Evolutionary conservation across 1,140 invertebrate genomes (phyloP), one percentile per base, ranked within the genome.

Genomic region (Pseudomyrmex cubaensis): DNA sequence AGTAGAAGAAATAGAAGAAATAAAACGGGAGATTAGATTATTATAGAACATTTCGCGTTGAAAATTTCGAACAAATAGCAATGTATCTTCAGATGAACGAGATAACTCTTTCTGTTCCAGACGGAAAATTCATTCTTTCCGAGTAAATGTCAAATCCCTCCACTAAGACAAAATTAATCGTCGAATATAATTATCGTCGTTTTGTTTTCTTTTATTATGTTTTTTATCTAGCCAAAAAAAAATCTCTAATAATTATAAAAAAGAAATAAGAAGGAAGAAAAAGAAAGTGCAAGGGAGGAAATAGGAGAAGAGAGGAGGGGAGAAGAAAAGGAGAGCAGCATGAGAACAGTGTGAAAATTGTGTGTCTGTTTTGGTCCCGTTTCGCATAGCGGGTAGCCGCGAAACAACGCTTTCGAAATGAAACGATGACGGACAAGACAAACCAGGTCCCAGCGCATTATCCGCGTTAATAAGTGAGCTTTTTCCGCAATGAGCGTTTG

Each of bases 311-410:
- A 76, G 12, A 69, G 76, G 83, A 56, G 63, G 17, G 50, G 59
- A 59, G 46, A 62, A 1, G 50, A 7, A 48, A 54, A 56, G 35
- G 46, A 50, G 63, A 1, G 73, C 0, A 73, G 50, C 69, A 74
- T 88, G 83, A 82, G 59, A 89, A 85, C 63, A 63, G 85, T 72
- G 67, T 82, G 78, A 83, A 83, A 87, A 86, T 87, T 77, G 63
- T 85, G 73, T 85, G 73, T 89, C 84, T 88, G 87, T 86, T 87
- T 94, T 94, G 93, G 94, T 94, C 93, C 94, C 93, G 93, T 93
- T 94, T 92, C 93, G 93, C 92, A 87, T 91, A 86, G 83, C 84
- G 87, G 84, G 77, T 77, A 76, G 83, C 66, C 85, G 92, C 93
- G 92, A 94, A 92, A 93, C 92, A 90, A 91, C 89, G 88, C 85